phyloP scores from a whole-genome alignment of 2,113 vertebrate species.

The Halichoerus grypus region DNA sequence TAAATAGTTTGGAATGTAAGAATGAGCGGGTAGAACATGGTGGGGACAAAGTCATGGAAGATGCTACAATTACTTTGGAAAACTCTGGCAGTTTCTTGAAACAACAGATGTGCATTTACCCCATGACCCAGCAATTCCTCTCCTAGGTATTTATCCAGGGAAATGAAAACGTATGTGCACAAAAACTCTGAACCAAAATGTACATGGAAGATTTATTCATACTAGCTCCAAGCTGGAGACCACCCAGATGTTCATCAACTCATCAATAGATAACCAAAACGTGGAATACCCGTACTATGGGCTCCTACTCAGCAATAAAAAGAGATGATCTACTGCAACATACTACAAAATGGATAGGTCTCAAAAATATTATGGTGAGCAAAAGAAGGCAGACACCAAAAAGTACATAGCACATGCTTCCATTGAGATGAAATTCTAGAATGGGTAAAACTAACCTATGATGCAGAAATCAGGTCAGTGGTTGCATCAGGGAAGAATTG shows the following conservation, averaged over 20 bases:
- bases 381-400: background rate
- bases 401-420: background rate
- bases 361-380: background rate
- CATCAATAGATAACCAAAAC: background rate
- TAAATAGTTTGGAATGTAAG: background rate
- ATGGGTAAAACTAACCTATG: background rate
- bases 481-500: too few relatives aligned
- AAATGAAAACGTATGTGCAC: background rate
- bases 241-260: background rate
- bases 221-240: background rate
- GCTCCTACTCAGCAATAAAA: background rate
- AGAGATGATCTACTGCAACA: background rate
- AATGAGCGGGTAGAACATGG: background rate
- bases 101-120: too few relatives aligned
- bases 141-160: background rate
- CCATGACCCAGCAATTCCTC: background rate
- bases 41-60: background rate
- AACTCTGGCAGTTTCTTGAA: background rate
- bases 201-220: background rate
- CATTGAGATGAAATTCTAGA: background rate
- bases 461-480: background rate
- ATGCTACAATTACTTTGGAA: background rate
- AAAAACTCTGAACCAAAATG: background rate
- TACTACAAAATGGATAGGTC: accelerated
- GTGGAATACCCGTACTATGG: accelerated